A percentile compares a stretch with the other conserved stretches of the same genome.
phyloP scores from a whole-genome alignment of 1,140 invertebrate genomes.

The Popillia japonica region DNA sequence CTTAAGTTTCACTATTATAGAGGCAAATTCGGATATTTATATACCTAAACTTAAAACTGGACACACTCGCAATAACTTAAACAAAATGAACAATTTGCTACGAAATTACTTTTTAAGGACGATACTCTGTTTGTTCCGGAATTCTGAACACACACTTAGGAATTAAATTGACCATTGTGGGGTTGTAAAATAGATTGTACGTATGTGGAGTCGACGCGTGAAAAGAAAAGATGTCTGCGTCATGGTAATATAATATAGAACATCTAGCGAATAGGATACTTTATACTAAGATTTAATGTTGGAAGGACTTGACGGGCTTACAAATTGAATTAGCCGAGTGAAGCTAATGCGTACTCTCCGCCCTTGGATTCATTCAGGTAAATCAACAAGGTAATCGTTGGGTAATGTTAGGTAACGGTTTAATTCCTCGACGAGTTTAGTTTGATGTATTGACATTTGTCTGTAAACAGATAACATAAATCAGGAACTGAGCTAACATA shows the following conservation, averaged over 20 bases:
- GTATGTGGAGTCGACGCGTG: background rate
- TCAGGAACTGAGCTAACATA: too few species aligned
- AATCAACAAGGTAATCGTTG: background rate
- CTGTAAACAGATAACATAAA: too few species aligned
- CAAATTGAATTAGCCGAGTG: slow-evolving; percentile 7
- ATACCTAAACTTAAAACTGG: background rate
- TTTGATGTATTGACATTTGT: background rate
- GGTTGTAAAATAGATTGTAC: slow-evolving; percentile 26
- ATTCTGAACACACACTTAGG: background rate
- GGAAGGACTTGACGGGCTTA: slow-evolving; percentile 2
- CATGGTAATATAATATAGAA: slow-evolving; percentile 20
- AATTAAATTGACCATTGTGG: slow-evolving; percentile 21
- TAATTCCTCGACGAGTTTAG: background rate
- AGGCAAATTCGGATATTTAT: slow-evolving; percentile 8
- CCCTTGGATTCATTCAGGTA: background rate
- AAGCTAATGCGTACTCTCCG: background rate
- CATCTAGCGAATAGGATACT: background rate
- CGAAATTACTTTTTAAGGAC: background rate
- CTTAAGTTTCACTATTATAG: background rate
- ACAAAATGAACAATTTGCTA: background rate
- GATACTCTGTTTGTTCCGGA: background rate
- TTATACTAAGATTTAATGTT: slow-evolving; percentile 28
- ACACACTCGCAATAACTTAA: background rate
- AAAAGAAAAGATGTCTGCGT: slow-evolving; percentile 12
- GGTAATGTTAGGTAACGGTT: background rate